These are phyloP conservation scores for Dendropsophus ebraccatus DNA, from an alignment of 2,113 vertebrate genomes.

Conservation along the genomic window DNA sequence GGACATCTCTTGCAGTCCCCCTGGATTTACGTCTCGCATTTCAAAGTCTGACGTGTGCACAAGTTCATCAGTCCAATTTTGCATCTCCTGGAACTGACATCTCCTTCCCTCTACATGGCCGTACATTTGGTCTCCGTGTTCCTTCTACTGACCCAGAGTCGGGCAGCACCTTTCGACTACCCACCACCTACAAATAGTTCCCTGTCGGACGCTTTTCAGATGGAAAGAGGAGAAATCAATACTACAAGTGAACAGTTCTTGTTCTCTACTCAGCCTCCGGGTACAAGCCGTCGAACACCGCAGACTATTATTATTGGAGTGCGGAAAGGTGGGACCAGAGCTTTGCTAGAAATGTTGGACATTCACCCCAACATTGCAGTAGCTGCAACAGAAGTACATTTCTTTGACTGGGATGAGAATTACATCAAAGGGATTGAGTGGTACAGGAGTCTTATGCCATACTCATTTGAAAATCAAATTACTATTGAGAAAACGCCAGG, in stretches of 20 bases:
- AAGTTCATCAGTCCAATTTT: conserved; percentile 66
- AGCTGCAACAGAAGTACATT: conserved; percentile 92
- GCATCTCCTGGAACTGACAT: conserved; percentile 64
- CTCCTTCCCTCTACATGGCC: conserved; percentile 77
- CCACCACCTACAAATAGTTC: conserved; percentile 68
- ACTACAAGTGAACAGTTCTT: conserved; percentile 76
- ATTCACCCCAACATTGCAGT: conserved; percentile 90
- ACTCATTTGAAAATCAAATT: conserved; percentile 89
- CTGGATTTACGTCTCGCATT: conserved; percentile 60
- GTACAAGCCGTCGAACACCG: conserved; percentile 81
- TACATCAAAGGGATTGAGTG: conserved; percentile 89
- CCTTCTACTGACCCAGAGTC: conserved; percentile 79
- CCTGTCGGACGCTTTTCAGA: conserved; percentile 68
- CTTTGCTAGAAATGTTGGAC: conserved; percentile 91
- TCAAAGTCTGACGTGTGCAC: conserved; percentile 60
- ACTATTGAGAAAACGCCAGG: conserved; percentile 94
- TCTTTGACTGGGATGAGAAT: conserved; percentile 95
- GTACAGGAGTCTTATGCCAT: conserved; percentile 90
- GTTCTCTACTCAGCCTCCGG: conserved; percentile 74
- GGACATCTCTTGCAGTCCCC: conserved; percentile 61
- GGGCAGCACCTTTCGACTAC: conserved; percentile 71
- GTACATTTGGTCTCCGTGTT: conserved; percentile 78
- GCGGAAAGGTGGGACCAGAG: conserved; percentile 90
- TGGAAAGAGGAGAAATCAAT: conserved; percentile 68
- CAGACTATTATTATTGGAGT: conserved; percentile 93